Evolutionary conservation across 2,797 vertebrate genomes (phyloP).

Genomic region (Cirrhinus molitorella): DNA sequence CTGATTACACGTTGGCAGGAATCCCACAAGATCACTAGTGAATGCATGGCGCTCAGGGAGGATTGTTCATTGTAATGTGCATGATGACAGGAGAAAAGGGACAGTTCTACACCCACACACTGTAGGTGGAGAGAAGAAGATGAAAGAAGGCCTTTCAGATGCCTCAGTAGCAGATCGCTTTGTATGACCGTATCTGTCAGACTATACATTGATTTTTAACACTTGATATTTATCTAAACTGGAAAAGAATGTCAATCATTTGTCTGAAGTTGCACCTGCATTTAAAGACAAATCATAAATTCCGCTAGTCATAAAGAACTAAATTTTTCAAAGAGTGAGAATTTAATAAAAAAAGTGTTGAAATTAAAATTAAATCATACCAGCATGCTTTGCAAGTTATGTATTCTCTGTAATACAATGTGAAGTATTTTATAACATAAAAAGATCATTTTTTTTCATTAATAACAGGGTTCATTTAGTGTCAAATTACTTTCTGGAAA

Average conservation of each 20-base stretch:
- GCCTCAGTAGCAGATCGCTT: neutral
- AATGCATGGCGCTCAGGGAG: slow-evolving; percentile 19
- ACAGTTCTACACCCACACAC: slow-evolving; percentile 23
- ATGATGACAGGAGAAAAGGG: slow-evolving; percentile 30
- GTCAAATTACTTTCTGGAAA: neutral
- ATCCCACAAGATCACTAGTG: slow-evolving; percentile 29
- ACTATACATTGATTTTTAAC: slow-evolving; percentile 38
- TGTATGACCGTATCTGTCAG: slow-evolving; percentile 1
- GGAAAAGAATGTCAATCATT: neutral
- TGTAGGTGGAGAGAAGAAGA: slow-evolving; percentile 23
- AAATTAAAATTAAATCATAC: neutral
- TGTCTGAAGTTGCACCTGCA: neutral
- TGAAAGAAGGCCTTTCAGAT: slow-evolving; percentile 21
- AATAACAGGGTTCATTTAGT: neutral
- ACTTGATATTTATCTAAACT: neutral
- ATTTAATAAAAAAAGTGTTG: neutral
- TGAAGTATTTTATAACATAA: no score
- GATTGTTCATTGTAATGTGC: slow-evolving; percentile 14
- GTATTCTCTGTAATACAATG: neutral
- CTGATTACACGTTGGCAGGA: slow-evolving; percentile 19
- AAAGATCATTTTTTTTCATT: no score
- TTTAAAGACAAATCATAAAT: neutral
- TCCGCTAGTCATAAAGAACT: neutral
- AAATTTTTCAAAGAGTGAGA: neutral
- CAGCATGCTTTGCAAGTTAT: neutral